Percentiles rank a stretch among this genome's conserved stretches.
These are phyloP conservation scores for Miichthys miiuy DNA, from an alignment of 2,797 vertebrate genomes.

Conservation along the genomic window DNA sequence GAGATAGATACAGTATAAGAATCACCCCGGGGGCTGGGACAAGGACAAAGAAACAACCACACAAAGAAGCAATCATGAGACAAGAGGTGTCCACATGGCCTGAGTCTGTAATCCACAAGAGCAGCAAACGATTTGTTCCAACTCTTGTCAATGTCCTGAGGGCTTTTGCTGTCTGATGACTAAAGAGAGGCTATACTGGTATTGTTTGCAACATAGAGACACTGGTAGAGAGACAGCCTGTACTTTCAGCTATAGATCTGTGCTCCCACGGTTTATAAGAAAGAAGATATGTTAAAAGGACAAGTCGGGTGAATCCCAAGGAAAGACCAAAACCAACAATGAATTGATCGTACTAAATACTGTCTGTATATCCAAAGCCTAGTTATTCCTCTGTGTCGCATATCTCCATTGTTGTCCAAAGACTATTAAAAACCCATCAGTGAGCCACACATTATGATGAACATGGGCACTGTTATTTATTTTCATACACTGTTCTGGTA, in stretches of 20 bases:
- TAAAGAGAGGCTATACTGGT: conserved; percentile 32
- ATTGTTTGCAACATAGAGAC: conserved; percentile 40
- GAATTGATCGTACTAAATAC: not conserved
- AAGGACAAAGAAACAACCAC: conserved; percentile 40
- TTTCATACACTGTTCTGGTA: not conserved
- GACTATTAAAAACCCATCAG: not conserved
- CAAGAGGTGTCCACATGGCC: conserved; percentile 34
- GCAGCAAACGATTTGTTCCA: conserved; percentile 70
- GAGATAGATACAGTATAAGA: conserved; percentile 20
- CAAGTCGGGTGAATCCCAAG: not conserved
- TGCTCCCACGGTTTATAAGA: conserved; percentile 15
- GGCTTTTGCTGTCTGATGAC: conserved; percentile 61
- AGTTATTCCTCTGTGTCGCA: not conserved
- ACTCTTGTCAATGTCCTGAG: conserved; percentile 47
- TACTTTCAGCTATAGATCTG: conserved; percentile 49
- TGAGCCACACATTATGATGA: conserved; percentile 4
- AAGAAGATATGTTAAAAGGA: conserved; percentile 8
- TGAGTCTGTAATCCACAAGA: conserved; percentile 51
- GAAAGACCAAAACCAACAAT: conserved; percentile 1
- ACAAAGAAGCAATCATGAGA: conserved; percentile 58
- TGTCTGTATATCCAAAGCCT: not conserved
- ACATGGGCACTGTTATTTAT: not conserved
- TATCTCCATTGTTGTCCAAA: not conserved
- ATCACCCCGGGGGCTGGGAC: conserved; percentile 26
- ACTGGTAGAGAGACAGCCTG: conserved; percentile 16